These are phyloP conservation scores for Mormyrus lacerda DNA, from an alignment of 2,113 vertebrate species.

Conservation along the genomic window DNA sequence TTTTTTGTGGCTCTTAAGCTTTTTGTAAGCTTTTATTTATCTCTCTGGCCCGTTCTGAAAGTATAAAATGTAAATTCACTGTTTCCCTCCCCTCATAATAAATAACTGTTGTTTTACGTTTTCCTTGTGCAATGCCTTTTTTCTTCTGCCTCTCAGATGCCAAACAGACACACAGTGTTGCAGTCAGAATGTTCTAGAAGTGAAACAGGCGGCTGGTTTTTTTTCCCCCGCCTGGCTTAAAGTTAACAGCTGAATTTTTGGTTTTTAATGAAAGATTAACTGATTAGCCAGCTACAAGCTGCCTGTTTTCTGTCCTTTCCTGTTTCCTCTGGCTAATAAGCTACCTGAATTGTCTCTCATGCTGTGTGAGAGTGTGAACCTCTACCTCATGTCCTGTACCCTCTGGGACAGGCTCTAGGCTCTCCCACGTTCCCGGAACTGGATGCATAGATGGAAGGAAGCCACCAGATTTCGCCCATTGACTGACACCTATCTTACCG, in stretches of 20 bases:
- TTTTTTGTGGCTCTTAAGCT: conserved; percentile 52
- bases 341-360: background rate
- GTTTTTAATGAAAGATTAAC: background rate
- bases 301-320: background rate
- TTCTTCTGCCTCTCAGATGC: background rate
- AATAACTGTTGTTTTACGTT: conserved; percentile 52
- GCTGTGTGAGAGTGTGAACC: background rate
- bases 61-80: conserved; percentile 69
- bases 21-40: conserved; percentile 93
- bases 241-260: background rate
- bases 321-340: background rate
- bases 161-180: background rate
- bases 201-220: background rate
- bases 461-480: background rate
- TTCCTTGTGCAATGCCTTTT: background rate
- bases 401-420: background rate
- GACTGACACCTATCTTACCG: background rate
- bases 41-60: conserved; percentile 50
- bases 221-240: background rate
- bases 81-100: conserved; percentile 66
- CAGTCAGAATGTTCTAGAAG: background rate
- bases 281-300: background rate
- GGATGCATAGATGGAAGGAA: background rate
- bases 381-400: background rate
- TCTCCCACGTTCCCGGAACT: background rate